These are phyloP conservation scores for Mechanitis mazaeus DNA, from an alignment of 2,888 invertebrate genomes.

Conservation along the genomic window DNA sequence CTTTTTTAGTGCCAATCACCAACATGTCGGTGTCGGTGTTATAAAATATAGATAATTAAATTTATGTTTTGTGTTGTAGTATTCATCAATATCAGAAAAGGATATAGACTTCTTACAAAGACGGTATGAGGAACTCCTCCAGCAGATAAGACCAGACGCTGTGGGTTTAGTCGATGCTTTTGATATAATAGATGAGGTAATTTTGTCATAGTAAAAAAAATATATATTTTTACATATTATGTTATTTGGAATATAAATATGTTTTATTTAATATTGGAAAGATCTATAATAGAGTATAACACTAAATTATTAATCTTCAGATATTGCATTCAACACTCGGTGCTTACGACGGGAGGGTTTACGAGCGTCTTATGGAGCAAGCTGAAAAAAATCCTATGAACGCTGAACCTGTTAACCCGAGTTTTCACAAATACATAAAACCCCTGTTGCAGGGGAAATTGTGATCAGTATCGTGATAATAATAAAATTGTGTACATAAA, in stretches of 20 bases:
- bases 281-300: no score
- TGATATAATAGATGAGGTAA: constrained; percentile 85
- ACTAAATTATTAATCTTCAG: constrained; percentile 32
- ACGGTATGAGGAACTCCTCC: constrained; percentile 81
- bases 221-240: neutral
- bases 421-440: constrained; percentile 83
- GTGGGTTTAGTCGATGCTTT: constrained; percentile 93
- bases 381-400: constrained; percentile 89
- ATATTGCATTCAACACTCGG: constrained; percentile 84
- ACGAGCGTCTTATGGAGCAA: constrained; percentile 85
- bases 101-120: constrained; percentile 75
- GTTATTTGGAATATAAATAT: no score
- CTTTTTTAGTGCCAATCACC: neutral
- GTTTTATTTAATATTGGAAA: no score
- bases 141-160: constrained; percentile 87
- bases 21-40: no score
- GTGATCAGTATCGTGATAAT: constrained; percentile 32
- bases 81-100: constrained; percentile 72
- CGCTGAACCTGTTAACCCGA: constrained; percentile 83
- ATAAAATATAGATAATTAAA: neutral
- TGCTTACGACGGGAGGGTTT: constrained; percentile 88
- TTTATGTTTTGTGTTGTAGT: constrained; percentile 66
- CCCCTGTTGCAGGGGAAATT: constrained; percentile 85
- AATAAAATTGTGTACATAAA: neutral
- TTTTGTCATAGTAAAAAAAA: neutral